Percentiles rank a stretch among this genome's conserved stretches.
phyloP scores from a whole-genome alignment of 2,113 vertebrate species.

The Promerops cafer region DNA sequence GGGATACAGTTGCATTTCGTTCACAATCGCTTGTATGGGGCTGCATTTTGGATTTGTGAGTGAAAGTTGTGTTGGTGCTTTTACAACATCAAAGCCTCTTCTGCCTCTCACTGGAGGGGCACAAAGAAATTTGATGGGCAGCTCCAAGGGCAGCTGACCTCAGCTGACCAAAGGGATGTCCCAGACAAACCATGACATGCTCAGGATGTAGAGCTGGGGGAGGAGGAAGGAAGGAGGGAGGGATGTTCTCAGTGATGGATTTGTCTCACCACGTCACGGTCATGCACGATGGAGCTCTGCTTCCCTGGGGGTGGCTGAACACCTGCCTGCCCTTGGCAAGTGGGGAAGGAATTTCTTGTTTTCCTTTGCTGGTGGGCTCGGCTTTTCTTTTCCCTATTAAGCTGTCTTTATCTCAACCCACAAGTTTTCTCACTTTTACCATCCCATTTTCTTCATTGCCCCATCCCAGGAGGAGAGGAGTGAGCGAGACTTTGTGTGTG shows the following conservation, averaged over 20 bases:
- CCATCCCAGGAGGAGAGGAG: too few relatives aligned
- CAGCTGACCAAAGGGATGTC: neutral
- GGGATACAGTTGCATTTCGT: neutral
- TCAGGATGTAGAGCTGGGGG: neutral
- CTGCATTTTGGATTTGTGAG: neutral
- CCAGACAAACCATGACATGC: fast-evolving
- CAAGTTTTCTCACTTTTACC: neutral
- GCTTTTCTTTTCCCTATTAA: neutral
- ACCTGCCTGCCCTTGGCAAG: neutral
- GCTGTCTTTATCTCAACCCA: neutral
- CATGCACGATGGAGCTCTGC: neutral
- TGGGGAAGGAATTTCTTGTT: neutral
- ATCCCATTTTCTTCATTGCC: neutral
- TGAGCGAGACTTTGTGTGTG: fast-evolving
- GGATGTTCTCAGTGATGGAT: neutral
- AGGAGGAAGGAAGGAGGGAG: neutral
- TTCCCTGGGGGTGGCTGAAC: neutral
- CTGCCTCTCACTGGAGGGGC: neutral
- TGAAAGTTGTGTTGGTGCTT: neutral
- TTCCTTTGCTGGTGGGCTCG: neutral
- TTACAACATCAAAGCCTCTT: neutral
- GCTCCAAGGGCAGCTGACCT: neutral
- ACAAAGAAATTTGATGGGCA: neutral
- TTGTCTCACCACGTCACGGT: neutral
- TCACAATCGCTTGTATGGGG: neutral